Base-by-base conservation (phyloP, 92 coral and sea anemone species). In the Metridium senile region DNA sequence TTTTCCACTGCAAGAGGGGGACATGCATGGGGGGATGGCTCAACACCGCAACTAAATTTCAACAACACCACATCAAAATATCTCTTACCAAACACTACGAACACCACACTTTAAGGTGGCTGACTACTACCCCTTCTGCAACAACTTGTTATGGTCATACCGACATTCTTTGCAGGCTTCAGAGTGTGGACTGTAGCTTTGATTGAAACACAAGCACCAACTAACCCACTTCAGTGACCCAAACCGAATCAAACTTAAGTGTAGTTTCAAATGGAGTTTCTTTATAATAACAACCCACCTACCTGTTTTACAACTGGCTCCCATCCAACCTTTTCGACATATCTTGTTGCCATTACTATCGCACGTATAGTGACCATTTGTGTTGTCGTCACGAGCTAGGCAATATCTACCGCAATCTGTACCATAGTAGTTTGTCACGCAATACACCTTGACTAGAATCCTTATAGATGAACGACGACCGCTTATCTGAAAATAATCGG, bases 301-400 rank as follows among this genome's bases (percentile, higher is more conserved):
- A 94, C 98, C 87, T 71, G 81, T 82, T 10, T 80, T 83, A 61
- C 98, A 94, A 70, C 85, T 76, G 4, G 45, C 29, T 58, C 93
- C 93, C 34, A 72, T 85, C 98, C 98, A 94, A 39, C 97, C 97
- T 22, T 28, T 53, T 53, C 88, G 80, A 63, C 98, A 94, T 21
- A 86, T 77, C 79, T 94, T 91, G 75, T 84, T 85, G 20, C 98
- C 98, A 21, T 89, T 52, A 19, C 47, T 54, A 53, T 94, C 87
- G 57, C 98, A 94, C 31, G 90, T 86, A 70, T 94, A 94, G 77
- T 94, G 98, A 2, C 98, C 98, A 17, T 62, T 64, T 1, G 45
- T 11, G 58, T 79, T 81, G 70, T 85, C 90, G 66, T 94, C 89
- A 25, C 79, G 94, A 20, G 89, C 84, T 31, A 84, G 75, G 75